These are phyloP conservation scores for Cynaeus angustus DNA, from an alignment of 2,888 invertebrate genomes.

Conservation along the genomic window DNA sequence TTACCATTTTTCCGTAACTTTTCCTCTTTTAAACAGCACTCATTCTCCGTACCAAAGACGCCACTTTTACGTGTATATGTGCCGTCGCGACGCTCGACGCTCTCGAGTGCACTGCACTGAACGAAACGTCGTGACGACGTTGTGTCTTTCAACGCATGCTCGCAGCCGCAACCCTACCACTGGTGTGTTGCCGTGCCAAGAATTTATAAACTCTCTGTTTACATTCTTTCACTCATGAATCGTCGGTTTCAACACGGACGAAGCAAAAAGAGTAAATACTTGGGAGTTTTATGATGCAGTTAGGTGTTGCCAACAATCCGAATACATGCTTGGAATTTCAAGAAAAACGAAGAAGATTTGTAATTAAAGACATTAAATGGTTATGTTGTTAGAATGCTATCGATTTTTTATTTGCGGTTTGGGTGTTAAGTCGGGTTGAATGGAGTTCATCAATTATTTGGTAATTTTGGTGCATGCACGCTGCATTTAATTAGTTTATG, in stretches of 20 bases:
- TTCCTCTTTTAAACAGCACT: neutral
- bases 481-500: too few species aligned
- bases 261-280: slow-evolving; percentile 31
- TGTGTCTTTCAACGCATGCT: slow-evolving; percentile 51
- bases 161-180: slow-evolving; percentile 52
- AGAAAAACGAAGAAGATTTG: too few species aligned
- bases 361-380: too few species aligned
- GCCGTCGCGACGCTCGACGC: slow-evolving; percentile 43
- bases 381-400: too few species aligned
- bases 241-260: slow-evolving; percentile 36
- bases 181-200: slow-evolving; percentile 50
- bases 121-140: slow-evolving; percentile 38
- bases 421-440: too few species aligned
- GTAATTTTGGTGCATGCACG: too few species aligned
- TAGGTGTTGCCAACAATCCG: slow-evolving; percentile 16
- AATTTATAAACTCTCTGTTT: slow-evolving; percentile 51
- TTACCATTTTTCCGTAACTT: slow-evolving; percentile 27
- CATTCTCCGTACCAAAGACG: slow-evolving; percentile 14
- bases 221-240: slow-evolving; percentile 50
- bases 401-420: too few species aligned
- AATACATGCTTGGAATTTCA: slow-evolving; percentile 12
- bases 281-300: slow-evolving; percentile 23
- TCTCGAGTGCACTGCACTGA: slow-evolving; percentile 43
- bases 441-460: too few species aligned
- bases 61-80: neutral